Percentiles rank a stretch among this genome's conserved stretches.
These are phyloP conservation scores for Amphiprion ocellaris DNA, from an alignment of 2,113 vertebrate genomes.

Conservation along the genomic window DNA sequence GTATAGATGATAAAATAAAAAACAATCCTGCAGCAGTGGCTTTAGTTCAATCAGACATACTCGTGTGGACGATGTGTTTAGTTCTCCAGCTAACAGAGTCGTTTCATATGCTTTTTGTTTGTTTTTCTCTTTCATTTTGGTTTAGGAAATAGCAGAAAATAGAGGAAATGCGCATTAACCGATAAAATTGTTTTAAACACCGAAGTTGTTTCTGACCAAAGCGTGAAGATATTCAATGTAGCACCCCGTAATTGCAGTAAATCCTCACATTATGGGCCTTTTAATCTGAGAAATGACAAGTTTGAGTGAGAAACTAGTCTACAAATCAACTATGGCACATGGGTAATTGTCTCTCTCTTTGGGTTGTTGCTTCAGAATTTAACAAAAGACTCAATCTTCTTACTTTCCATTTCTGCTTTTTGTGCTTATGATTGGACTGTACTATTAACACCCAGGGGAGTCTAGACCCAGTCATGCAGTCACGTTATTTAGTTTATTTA, in stretches of 20 bases:
- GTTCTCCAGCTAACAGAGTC: not conserved
- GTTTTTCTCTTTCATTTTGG: constrained; percentile 3
- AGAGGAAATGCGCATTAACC: not conserved
- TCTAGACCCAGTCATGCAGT: too few relatives aligned
- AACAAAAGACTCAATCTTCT: too few relatives aligned
- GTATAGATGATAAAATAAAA: not conserved
- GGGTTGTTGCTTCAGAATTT: too few relatives aligned
- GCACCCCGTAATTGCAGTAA: not conserved
- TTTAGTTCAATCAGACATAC: not conserved
- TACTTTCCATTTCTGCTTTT: too few relatives aligned
- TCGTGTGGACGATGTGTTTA: not conserved
- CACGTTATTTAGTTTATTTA: too few relatives aligned
- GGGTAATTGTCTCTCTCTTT: too few relatives aligned
- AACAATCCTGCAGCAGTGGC: not conserved
- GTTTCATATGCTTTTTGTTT: not conserved
- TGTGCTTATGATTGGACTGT: too few relatives aligned
- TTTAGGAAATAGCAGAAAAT: not conserved
- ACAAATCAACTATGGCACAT: too few relatives aligned
- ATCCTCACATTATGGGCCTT: not conserved
- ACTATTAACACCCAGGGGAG: too few relatives aligned
- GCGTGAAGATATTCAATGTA: not conserved
- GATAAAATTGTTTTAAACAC: too few relatives aligned
- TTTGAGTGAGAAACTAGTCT: too few relatives aligned
- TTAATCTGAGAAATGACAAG: too few relatives aligned
- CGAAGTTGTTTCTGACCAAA: not conserved